Evolutionary conservation across 2,113 vertebrate species (phyloP).

Genomic region (Triplophysa dalaica): DNA sequence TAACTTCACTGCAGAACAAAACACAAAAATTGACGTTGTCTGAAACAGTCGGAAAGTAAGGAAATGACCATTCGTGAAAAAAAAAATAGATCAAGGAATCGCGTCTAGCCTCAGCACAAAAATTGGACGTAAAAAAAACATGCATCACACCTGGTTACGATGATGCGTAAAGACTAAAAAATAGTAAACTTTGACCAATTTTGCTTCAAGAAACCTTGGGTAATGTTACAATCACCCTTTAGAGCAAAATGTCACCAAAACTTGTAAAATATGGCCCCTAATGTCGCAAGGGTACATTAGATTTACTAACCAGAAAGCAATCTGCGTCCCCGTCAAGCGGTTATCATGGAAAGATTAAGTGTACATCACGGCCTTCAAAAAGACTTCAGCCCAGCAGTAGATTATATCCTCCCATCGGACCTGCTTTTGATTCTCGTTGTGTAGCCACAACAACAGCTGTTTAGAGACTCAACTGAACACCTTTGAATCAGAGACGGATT

Average conservation of each 20-base stretch:
- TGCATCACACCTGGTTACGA: too few relatives aligned
- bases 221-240: too few relatives aligned
- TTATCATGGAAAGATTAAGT: slow-evolving; percentile 9
- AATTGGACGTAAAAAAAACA: not conserved
- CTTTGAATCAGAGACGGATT: slow-evolving; percentile 19
- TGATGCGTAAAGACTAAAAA: too few relatives aligned
- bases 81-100: too few relatives aligned
- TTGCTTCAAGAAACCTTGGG: too few relatives aligned
- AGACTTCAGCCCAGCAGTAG: slow-evolving; percentile 6
- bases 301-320: slow-evolving; percentile 10
- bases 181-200: too few relatives aligned
- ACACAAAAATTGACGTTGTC: not conserved
- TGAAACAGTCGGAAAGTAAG: not conserved
- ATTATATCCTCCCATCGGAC: not conserved
- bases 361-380: not conserved
- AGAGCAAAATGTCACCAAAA: not conserved
- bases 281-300: not conserved
- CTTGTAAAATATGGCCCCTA: not conserved
- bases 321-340: not conserved
- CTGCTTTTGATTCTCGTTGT: slow-evolving; percentile 3
- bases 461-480: slow-evolving; percentile 36
- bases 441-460: slow-evolving; percentile 35
- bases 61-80: too few relatives aligned
- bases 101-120: not conserved
- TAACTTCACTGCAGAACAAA: slow-evolving; percentile 49